Conservation (phyloP, 2,888 invertebrate genomes). For the Drosophila paranaensis region DNA sequence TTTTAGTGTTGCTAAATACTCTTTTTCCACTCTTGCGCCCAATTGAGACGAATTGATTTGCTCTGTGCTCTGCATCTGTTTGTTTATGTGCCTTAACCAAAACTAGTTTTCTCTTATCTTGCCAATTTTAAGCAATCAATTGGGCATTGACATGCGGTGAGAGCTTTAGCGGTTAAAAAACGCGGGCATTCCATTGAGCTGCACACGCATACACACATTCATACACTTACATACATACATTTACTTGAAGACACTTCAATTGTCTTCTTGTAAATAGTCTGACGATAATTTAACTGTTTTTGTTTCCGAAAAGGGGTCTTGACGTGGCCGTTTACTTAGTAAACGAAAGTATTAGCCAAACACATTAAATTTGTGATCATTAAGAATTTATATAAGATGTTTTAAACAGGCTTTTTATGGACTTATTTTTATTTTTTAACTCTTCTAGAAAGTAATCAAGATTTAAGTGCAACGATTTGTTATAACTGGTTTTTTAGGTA, state of each 20-base stretch:
- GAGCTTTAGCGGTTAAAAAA: slow-evolving; percentile 35
- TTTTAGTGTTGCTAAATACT: not conserved
- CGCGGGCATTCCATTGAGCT: slow-evolving; percentile 30
- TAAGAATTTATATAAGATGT: not conserved
- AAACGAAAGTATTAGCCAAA: too few relatives aligned
- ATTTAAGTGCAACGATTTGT: too few relatives aligned
- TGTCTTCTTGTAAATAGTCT: not conserved
- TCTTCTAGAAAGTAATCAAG: too few relatives aligned
- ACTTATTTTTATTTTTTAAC: not conserved
- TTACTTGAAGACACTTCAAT: slow-evolving; percentile 21
- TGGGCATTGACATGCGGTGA: slow-evolving; percentile 47
- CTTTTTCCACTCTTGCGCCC: not conserved
- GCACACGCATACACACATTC: slow-evolving; percentile 11
- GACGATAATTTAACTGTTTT: slow-evolving; percentile 5
- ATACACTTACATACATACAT: not conserved
- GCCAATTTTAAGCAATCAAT: slow-evolving; percentile 54
- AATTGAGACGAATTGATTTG: slow-evolving; percentile 31
- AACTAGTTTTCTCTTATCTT: slow-evolving; percentile 63
- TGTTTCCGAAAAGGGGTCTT: not conserved
- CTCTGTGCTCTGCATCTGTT: not conserved
- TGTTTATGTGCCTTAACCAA: slow-evolving; percentile 30
- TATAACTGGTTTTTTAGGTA: too few relatives aligned
- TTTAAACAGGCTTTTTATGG: not conserved
- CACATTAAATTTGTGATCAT: too few relatives aligned
- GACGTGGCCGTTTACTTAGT: not conserved